Conservation (phyloP, 1,140 invertebrate species). For the Cydia fagiglandana region DNA sequence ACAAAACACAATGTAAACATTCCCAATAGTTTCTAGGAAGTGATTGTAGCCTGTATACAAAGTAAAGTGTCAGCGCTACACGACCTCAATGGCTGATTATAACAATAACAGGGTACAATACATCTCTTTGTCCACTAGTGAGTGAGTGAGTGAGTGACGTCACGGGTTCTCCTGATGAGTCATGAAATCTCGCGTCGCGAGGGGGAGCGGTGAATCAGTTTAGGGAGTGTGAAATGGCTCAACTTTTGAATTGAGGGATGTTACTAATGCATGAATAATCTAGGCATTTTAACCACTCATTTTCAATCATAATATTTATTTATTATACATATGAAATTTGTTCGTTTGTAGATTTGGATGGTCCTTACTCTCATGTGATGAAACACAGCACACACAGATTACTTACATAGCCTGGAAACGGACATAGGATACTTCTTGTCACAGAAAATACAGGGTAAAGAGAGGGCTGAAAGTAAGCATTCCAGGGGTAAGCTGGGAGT, state of each 20-base stretch:
- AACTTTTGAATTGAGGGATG: neutral
- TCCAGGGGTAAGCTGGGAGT: too few relatives aligned
- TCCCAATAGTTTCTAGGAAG: slow-evolving; percentile 1
- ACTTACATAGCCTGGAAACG: too few relatives aligned
- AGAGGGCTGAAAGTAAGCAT: too few relatives aligned
- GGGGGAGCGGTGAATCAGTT: neutral
- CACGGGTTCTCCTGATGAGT: slow-evolving; percentile 41
- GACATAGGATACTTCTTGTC: too few relatives aligned
- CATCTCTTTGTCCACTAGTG: slow-evolving; percentile 33
- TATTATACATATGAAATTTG: too few relatives aligned
- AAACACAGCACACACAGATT: too few relatives aligned
- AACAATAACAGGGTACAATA: neutral
- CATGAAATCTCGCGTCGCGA: slow-evolving; percentile 13
- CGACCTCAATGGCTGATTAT: neutral
- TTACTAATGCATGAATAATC: neutral
- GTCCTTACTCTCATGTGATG: too few relatives aligned
- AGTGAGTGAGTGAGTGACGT: slow-evolving; percentile 41
- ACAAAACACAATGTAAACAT: neutral
- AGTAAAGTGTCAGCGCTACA: neutral
- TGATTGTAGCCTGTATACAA: neutral
- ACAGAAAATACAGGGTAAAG: too few relatives aligned
- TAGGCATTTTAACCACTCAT: neutral
- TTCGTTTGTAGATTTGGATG: too few relatives aligned
- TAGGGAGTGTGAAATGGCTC: slow-evolving; percentile 7
- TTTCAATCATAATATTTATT: too few relatives aligned